These are phyloP conservation scores for Ailurus styani DNA, from an alignment of 2,113 vertebrate species.

Conservation along the genomic window DNA sequence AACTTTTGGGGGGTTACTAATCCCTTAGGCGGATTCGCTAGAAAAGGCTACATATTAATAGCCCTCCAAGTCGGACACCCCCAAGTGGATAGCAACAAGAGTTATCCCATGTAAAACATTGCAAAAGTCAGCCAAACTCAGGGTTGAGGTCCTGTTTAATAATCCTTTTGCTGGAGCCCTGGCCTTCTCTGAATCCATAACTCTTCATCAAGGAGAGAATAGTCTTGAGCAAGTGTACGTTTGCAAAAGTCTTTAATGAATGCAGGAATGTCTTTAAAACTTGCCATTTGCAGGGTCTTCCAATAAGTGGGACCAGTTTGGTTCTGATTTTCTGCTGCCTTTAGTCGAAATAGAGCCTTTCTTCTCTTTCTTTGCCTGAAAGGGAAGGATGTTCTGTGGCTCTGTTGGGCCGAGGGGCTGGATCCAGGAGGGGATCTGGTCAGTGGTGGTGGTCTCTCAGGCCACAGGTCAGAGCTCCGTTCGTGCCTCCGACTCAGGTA, in stretches of 20 bases:
- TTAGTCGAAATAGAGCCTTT: conserved; percentile 35
- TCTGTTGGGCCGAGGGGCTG: background rate
- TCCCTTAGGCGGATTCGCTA: conserved; percentile 85
- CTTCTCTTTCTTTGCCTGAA: background rate
- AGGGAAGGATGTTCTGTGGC: background rate
- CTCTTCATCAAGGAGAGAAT: conserved; percentile 32
- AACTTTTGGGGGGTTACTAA: conserved; percentile 88
- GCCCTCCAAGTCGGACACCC: conserved; percentile 87
- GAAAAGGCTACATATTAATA: conserved; percentile 96
- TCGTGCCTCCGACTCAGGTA: background rate
- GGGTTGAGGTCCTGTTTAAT: conserved; percentile 71
- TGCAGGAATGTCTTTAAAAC: conserved; percentile 67
- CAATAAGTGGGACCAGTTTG: background rate
- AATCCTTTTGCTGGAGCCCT: conserved; percentile 45
- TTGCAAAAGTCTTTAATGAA: conserved; percentile 70
- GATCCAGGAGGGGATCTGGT: background rate
- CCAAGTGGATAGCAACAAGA: conserved; percentile 82
- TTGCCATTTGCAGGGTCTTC: conserved; percentile 46
- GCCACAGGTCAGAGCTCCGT: background rate
- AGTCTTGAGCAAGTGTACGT: conserved; percentile 19
- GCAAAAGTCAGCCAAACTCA: conserved; percentile 75
- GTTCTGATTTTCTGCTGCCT: background rate
- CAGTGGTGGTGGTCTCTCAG: background rate
- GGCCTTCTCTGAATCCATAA: background rate
- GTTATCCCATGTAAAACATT: conserved; percentile 78